Evolutionary conservation across 1,140 invertebrate genomes (phyloP).

Genomic region (Lamellibrachia luymesi): DNA sequence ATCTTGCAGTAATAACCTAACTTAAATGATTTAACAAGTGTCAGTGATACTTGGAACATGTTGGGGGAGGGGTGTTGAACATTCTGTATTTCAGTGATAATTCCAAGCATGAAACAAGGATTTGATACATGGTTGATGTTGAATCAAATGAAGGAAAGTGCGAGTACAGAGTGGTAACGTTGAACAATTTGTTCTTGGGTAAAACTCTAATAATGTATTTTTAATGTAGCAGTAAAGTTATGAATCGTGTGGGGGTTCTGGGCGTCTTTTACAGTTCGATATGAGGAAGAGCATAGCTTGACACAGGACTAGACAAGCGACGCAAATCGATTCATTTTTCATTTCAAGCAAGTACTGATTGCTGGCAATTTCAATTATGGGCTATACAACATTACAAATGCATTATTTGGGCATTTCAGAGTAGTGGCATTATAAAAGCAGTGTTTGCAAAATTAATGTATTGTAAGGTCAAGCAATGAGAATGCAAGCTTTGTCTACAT

Average conservation of each 20-base stretch:
- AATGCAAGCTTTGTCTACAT: no score
- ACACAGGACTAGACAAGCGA: not conserved
- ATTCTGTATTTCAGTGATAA: no score
- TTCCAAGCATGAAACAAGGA: no score
- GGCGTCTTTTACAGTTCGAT: not conserved
- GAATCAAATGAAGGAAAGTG: no score
- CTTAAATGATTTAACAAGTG: not conserved
- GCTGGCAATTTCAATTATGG: not conserved
- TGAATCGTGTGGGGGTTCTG: not conserved
- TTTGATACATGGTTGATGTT: no score
- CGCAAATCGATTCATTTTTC: not conserved
- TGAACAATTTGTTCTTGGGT: no score
- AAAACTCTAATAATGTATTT: no score
- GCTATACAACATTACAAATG: not conserved
- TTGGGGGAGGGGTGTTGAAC: no score
- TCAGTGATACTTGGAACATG: no score
- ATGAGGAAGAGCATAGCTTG: not conserved
- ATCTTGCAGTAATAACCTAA: not conserved
- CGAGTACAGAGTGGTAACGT: no score
- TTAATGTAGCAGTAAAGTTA: not conserved
- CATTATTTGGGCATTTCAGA: not conserved
- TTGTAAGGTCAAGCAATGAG: no score
- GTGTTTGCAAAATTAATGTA: no score
- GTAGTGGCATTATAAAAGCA: not conserved
- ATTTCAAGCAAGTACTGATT: not conserved